Base-by-base conservation (phyloP, 2,888 invertebrate species). In the Agrotis clavis region DNA sequence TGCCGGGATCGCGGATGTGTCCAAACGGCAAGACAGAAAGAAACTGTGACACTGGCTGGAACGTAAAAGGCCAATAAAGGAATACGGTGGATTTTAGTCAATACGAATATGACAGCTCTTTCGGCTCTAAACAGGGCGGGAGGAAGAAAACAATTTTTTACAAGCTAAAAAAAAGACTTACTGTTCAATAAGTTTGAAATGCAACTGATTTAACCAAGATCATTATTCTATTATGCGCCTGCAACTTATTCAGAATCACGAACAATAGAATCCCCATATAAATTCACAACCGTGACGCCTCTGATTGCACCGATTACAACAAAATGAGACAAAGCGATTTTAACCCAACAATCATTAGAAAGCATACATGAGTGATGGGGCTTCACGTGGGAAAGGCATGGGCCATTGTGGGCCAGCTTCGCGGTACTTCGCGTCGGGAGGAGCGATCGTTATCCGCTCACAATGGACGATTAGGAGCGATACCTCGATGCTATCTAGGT, bases 381-480 rank as follows among this genome's bases (percentile, higher is more conserved):
- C 56, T 66, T 62, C 77, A 81, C 81, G 78, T 86, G 86, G 88
- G 88, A 87, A 90, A 88, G 85, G 84, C 79, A 74, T 75, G 77
- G 79, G 79, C 88, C 81, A 89, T 89, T 89, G 90, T 89, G 86
- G 86, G 82, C 84, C 85, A 87, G 35, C 68, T 67, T 41, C 53
- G 35, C 16, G 64, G 86, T 87, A 35, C 47, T 59, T 64, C 61
- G 56, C 87, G 87, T 84, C 70, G 68, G 73, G 72, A 85, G 67
- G 67, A 79, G 57, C 68, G 91, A 93, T 94, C 89, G 90, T 89
- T 92, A 92, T 92, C 92, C 85, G 53, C 67, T 77, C 89, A 93
- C 94, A 94, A 94, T 94, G 85, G 93, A 80, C 92, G 94, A 94
- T 94, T 94, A 93, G 90, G 87, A 88, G 89, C 89, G 89, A 91